phyloP scores from a whole-genome alignment of 2,888 invertebrate species.

The Drosophila tripunctata region DNA sequence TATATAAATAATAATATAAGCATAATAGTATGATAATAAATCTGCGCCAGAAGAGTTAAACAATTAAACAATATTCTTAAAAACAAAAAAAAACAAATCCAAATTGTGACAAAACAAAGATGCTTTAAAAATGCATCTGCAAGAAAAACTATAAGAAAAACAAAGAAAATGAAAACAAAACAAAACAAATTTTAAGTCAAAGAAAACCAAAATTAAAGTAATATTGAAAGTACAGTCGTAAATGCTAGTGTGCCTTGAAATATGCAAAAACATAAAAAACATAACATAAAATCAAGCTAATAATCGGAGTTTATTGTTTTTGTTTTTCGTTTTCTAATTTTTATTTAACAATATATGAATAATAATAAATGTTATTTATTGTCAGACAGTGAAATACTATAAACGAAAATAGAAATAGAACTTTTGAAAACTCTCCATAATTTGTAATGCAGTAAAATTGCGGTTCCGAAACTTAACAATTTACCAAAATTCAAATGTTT shows the following conservation, averaged over 20 bases:
- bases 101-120: conserved; percentile 60
- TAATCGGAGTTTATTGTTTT: conserved; percentile 18
- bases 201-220: conserved; percentile 44
- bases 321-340: conserved; percentile 41
- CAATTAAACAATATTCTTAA: conserved; percentile 30
- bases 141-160: conserved; percentile 21
- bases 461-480: conserved; percentile 32
- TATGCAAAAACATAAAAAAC: conserved; percentile 57
- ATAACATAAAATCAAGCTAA: conserved; percentile 27
- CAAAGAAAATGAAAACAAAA: conserved; percentile 23
- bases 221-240: conserved; percentile 74
- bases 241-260: conserved; percentile 83
- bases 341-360: conserved; percentile 35
- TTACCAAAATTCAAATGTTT: background rate
- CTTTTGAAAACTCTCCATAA: conserved; percentile 13
- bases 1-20: conserved; percentile 66
- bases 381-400: conserved; percentile 1
- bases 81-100: conserved; percentile 11
- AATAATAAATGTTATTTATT: conserved; percentile 18
- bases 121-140: conserved; percentile 16
- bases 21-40: conserved; percentile 50
- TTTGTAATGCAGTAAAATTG: conserved; percentile 22
- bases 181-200: conserved; percentile 30
- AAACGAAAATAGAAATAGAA: background rate
- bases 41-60: conserved; percentile 46